Evolutionary conservation across 2,113 vertebrate species (phyloP), one percentile per base, ranked within the genome.

Genomic region (Hyaena hyaena): DNA sequence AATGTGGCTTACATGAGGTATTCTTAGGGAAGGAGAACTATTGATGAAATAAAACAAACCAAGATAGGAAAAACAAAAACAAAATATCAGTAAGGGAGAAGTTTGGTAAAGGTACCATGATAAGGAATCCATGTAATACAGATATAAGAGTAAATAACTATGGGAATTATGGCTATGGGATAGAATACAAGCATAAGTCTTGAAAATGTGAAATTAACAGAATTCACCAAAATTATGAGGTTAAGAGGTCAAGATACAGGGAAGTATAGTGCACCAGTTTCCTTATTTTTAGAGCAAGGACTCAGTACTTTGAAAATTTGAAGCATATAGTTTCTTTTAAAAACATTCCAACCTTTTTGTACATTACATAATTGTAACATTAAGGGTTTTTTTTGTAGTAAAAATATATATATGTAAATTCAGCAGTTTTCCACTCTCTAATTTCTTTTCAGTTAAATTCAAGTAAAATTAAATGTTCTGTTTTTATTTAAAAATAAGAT

Each of bases 401-500:
- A 92, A 84, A 35, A 68, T 2, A 28, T 45, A 76, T 77, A 87
- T 10, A 87, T 10, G 7, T 83, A 63, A 10, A 12, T 68, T 94
- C 16, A 92, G 8, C 85, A 79, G 7, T 87, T 92, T 33, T 76
- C 45, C 1, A 77, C n/a, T 68, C n/a, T 68, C 31, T 35, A 74
- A 48, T 90, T 68, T 90, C n/a, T 88, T 88, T 84, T 69, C 19
- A 80, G n/a, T 92, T 80, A 96, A 85, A 45, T 90, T 68, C 6
- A 90, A 82, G 4, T 85, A 85, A 81, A 89, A 77, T 73, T 63
- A 86, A 92, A 93, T 45, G 48, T 53, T 85, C 50, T 9, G 1
- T 33, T 88, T 94, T 28, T 65, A 89, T 87, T 96, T 19, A 68
- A 76, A 69, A 68, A 84, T 81, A 95, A 86, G 71, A n/a, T 68